Base-by-base conservation (phyloP, 2,888 invertebrate species). In the Ormyrus labotus region DNA sequence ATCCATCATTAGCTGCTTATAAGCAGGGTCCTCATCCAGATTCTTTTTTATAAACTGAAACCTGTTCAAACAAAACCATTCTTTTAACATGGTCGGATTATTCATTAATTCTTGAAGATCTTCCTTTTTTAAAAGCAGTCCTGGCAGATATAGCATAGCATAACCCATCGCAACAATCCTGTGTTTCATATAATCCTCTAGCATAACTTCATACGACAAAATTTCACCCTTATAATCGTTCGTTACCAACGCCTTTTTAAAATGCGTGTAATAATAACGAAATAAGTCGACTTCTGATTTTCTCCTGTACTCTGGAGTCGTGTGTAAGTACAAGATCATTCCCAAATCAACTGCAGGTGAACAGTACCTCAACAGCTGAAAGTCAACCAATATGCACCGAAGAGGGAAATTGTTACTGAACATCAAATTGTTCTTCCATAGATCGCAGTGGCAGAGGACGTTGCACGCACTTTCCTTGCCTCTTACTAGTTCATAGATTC, bases 401-500 rank as follows among this genome's bases (percentile, higher is more conserved):
- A 53, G 53, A 4, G 48, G 78, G 1, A 7, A 19, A 10, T 47
- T 51, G 5, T 45, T 10, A n/a, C 73, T 13, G 53, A 67, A 73
- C 48, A 78, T 58, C 2, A 78, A 5, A 10, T 78, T 78, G 13
- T 78, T 73, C n/a, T 55, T 73, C 72, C 72, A 78, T 9, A 78
- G 61, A 68, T 78, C 78, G 5, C 69, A 9, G 67, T 78, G 78
- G 19, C 67, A 73, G 0, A 73, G 5, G 5, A 60, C 72, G 94
- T 78, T 73, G 13, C 51, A 19, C 8, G 0, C 34, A 13, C 47
- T 48, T 13, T 90, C 94, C 91, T 11, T 94, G n/a, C 10, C 51
- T 19, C 87, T 94, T 94, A 84, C 94, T 94, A 67, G 92, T 92
- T 94, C 94, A 94, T 7, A 94, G 88, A 89, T 94, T 10, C 53